These are phyloP conservation scores for Entomobrya multifasciata DNA, from an alignment of 2,888 invertebrate genomes.

Conservation along the genomic window DNA sequence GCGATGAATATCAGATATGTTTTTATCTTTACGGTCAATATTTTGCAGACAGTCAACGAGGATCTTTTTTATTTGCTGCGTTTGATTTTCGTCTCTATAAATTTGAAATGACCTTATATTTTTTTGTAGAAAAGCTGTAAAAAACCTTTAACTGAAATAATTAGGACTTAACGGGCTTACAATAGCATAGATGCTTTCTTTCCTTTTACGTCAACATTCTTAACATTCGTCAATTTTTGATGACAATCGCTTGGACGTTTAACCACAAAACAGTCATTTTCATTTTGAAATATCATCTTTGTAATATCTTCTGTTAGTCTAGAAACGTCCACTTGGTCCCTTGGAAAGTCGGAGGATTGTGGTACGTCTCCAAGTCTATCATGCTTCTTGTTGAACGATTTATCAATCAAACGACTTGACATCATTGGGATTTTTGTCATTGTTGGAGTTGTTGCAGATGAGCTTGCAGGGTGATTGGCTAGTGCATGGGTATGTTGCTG, in stretches of 20 bases:
- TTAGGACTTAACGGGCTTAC: too few relatives aligned
- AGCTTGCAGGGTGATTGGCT: not conserved
- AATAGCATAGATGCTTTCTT: not conserved
- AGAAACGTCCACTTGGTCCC: slow-evolving; percentile 16
- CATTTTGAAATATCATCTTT: slow-evolving; percentile 25
- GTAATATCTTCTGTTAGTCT: slow-evolving; percentile 14
- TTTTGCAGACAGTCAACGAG: slow-evolving; percentile 46
- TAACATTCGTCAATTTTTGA: not conserved
- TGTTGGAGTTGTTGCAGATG: not conserved
- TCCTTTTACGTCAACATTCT: not conserved
- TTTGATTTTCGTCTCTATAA: slow-evolving; percentile 49
- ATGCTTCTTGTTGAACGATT: not conserved
- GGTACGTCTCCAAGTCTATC: slow-evolving; percentile 18
- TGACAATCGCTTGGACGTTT: not conserved
- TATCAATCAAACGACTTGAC: not conserved
- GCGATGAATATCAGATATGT: too few relatives aligned
- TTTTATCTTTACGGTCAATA: slow-evolving; percentile 11
- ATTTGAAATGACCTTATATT: not conserved
- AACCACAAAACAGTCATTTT: not conserved
- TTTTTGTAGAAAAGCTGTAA: not conserved
- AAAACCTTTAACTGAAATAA: too few relatives aligned
- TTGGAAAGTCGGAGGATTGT: not conserved
- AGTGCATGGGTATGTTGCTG: not conserved
- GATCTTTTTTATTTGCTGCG: slow-evolving; percentile 46
- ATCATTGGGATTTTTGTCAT: not conserved